Evolutionary conservation across 2,797 vertebrate species (phyloP), one percentile per base, ranked within the genome.

Genomic region (Staurois parvus): DNA sequence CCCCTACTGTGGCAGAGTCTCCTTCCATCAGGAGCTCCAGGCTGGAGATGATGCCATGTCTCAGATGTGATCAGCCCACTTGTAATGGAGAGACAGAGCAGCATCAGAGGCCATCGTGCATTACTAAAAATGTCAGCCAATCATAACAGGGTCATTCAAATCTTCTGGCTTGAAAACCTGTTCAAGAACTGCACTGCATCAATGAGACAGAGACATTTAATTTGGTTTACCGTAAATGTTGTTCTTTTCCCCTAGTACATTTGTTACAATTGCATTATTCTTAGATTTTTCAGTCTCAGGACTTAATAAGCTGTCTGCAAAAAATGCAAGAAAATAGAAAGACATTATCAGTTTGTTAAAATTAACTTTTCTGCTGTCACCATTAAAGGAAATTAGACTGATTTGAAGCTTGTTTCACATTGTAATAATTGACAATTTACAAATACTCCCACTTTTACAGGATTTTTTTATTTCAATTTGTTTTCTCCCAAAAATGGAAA

Each of bases 1-100:
- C 74, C 59, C 85, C 85, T 59, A 62, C 85, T 84, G 85, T 83
- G 85, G 28, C 15, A 69, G 26, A 34, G 76, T 79, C 81, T 79
- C 76, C 56, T 75, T 84, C 76, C 45, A 83, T 87, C 85, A 84
- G 64, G 76, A 76, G 81, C 85, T 83, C 29, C 37, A 37, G 62
- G 85, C 81, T 79, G 29, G 70, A 73, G 81, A 79, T 74, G 81
- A 87, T 84, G 85, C 81, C 81, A 79, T 75, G 70, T 83, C 76
- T 87, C 70, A 87, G 76, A 79, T 45, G 73, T 32, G 69, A 64
- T 48, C 68, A 86, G 75, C 72, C 67, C 56, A 76, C 48, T 68
- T 72, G 79, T 73, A 78, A 83, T 42, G 56, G 74, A 83, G 80
- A 83, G 80, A 87, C 45, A 42, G 62, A 87, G 83, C 85, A 87